Evolutionary conservation across 2,888 invertebrate species (phyloP).

Genomic region (Acleris sparsana): DNA sequence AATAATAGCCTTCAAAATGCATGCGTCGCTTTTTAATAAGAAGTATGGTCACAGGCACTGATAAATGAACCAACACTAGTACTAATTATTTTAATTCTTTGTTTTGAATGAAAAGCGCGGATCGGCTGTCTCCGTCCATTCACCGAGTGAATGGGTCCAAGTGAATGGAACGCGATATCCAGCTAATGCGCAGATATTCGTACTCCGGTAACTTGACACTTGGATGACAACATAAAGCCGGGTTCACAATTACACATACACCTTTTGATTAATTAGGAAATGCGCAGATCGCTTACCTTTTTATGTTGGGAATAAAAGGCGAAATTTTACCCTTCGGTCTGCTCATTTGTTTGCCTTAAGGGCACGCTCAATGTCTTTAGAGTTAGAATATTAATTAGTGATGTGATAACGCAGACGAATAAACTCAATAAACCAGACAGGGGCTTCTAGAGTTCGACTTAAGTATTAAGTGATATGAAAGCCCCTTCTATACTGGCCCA

Average conservation of each 20-base stretch:
- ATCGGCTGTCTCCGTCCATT: constrained; percentile 41
- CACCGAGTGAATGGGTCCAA: constrained; percentile 45
- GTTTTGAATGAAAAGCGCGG: constrained; percentile 46
- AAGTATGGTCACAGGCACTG: constrained; percentile 5
- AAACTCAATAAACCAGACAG: neutral
- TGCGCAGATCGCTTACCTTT: constrained; percentile 21
- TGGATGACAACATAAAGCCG: constrained; percentile 43
- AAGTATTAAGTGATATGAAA: too few species aligned
- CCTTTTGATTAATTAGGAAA: constrained; percentile 46
- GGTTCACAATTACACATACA: constrained; percentile 52
- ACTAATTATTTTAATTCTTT: constrained; percentile 71
- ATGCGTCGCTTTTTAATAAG: constrained; percentile 39
- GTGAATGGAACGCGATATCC: constrained; percentile 53
- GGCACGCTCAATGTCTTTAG: constrained; percentile 10
- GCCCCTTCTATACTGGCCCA: too few species aligned
- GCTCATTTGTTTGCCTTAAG: constrained; percentile 24
- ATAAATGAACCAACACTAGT: constrained; percentile 71
- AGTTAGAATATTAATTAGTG: constrained; percentile 2
- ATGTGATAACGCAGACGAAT: neutral
- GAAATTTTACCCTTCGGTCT: constrained; percentile 9
- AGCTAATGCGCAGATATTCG: constrained; percentile 58
- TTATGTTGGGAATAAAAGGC: constrained; percentile 9
- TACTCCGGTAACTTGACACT: constrained; percentile 51
- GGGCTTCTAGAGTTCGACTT: too few species aligned
- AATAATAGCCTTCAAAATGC: constrained; percentile 43